Evolutionary conservation across 2,113 vertebrate species (phyloP).

Genomic region (Elanus axillaris): DNA sequence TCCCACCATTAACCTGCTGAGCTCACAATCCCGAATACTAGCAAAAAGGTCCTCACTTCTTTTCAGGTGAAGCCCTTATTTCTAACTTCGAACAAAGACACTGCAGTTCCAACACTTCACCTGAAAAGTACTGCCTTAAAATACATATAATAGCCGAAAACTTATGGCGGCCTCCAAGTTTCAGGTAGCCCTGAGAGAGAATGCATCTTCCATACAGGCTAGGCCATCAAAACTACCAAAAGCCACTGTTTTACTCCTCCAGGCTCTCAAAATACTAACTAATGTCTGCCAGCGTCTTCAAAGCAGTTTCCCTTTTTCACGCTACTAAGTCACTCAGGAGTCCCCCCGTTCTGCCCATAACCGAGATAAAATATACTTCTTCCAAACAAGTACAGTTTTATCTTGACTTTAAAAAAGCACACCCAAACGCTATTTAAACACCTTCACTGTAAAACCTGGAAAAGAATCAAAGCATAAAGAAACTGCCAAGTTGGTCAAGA

Average conservation of each 20-base stretch:
- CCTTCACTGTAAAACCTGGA: neutral
- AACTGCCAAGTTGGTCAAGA: neutral
- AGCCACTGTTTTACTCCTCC: neutral
- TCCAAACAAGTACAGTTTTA: neutral
- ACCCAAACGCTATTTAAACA: neutral
- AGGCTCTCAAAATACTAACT: neutral
- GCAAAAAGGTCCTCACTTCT: neutral
- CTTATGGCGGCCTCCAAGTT: neutral
- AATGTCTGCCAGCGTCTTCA: neutral
- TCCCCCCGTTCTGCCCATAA: neutral
- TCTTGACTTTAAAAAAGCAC: neutral
- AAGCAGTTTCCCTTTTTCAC: neutral
- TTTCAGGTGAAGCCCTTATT: neutral
- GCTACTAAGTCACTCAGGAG: neutral
- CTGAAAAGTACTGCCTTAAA: neutral
- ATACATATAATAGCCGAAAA: neutral
- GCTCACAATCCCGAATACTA: neutral
- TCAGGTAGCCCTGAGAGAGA: neutral
- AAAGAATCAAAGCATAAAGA: neutral
- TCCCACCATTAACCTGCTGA: neutral
- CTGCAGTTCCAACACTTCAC: neutral
- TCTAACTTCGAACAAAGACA: neutral
- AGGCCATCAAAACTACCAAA: neutral
- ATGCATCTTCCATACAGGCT: rapidly evolving
- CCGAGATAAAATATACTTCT: neutral